Evolutionary conservation across 2,797 vertebrate species (phyloP).

Genomic region (Gymnothorax javanicus): DNA sequence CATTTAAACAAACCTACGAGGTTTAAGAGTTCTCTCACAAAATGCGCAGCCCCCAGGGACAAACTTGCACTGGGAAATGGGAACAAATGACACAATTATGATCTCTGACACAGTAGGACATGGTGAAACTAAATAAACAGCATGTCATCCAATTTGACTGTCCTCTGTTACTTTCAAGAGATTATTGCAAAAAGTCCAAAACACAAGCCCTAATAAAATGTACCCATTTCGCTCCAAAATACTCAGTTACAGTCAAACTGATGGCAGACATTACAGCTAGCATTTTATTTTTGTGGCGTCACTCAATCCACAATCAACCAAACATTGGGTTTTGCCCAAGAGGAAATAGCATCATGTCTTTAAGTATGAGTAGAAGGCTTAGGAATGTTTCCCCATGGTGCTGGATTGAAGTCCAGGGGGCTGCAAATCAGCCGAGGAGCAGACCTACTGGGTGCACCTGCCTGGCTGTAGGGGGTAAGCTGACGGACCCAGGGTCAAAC

Average conservation of each 20-base stretch:
- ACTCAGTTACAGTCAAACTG: no score
- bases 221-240: no score
- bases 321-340: background rate
- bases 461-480: background rate
- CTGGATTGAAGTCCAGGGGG: background rate
- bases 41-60: slow-evolving; percentile 58
- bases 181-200: background rate
- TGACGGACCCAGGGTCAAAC: slow-evolving; percentile 24
- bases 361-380: background rate
- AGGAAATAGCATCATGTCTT: background rate
- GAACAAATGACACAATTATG: slow-evolving; percentile 32
- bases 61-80: slow-evolving; percentile 66
- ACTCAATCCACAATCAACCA: background rate
- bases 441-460: slow-evolving; percentile 23
- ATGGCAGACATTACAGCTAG: no score
- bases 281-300: background rate
- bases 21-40: slow-evolving; percentile 43
- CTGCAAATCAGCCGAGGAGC: background rate
- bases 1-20: slow-evolving; percentile 38
- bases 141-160: background rate
- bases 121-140: background rate
- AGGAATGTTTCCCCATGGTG: slow-evolving; percentile 7
- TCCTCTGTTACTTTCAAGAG: background rate
- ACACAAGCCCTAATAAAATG: background rate
- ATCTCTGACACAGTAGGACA: background rate